phyloP scores from a whole-genome alignment of 2,797 vertebrate species.

The Spinus olivaceus region DNA sequence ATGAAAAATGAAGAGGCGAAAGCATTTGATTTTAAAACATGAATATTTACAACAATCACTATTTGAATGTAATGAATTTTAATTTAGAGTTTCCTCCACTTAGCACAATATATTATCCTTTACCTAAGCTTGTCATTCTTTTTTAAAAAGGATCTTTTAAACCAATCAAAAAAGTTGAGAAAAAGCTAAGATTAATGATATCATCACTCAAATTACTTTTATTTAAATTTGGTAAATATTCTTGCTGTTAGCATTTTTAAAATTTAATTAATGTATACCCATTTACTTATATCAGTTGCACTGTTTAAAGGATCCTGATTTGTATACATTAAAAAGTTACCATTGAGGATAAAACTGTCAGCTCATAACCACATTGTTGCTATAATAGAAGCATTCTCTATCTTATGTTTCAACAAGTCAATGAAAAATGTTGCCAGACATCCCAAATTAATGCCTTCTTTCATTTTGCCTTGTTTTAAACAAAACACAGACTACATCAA shows the following conservation, averaged over 20 bases:
- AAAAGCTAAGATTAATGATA: background rate
- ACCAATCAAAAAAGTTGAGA: background rate
- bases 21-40: background rate
- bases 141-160: background rate
- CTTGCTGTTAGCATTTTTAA: background rate
- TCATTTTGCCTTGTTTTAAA: background rate
- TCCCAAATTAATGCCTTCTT: background rate
- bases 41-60: background rate
- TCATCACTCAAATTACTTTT: background rate
- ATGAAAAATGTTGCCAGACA: background rate
- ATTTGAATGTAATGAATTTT: constrained; percentile 6
- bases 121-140: background rate
- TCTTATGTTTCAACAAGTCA: background rate
- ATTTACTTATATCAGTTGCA: background rate
- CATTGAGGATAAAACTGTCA: background rate
- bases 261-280: background rate
- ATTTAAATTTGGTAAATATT: background rate
- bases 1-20: background rate
- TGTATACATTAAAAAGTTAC: background rate
- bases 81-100: background rate
- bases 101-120: background rate
- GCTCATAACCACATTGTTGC: background rate
- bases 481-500: background rate
- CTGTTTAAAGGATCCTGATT: background rate
- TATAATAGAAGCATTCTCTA: background rate